Evolutionary conservation across 2,888 invertebrate genomes (phyloP).

Genomic region (Tipula helvola): DNA sequence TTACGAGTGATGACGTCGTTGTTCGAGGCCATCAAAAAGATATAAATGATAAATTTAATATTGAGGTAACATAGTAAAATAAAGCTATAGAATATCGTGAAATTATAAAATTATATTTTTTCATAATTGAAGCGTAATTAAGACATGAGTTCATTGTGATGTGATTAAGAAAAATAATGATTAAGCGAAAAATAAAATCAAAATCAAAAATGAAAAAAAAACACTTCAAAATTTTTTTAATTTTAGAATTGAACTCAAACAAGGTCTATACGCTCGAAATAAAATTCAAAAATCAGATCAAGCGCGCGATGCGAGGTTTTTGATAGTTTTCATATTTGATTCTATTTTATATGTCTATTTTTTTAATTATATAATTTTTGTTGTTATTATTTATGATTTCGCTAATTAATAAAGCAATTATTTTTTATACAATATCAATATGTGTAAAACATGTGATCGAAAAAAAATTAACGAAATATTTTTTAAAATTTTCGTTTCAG

Average conservation of each 20-base stretch:
- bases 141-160: background rate
- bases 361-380: background rate
- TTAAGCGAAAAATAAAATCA: background rate
- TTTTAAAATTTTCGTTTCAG: background rate
- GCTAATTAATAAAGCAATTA: background rate
- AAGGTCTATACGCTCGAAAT: background rate
- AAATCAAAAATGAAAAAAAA: background rate
- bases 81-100: background rate
- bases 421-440: background rate
- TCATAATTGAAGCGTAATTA: background rate
- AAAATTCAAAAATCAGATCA: background rate
- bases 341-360: background rate
- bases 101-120: background rate
- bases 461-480: background rate
- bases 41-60: background rate
- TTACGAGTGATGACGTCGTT: background rate
- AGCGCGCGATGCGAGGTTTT: background rate
- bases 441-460: background rate
- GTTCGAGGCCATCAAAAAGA: background rate
- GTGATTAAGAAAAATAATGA: background rate
- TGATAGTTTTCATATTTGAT: background rate
- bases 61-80: background rate
- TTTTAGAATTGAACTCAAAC: background rate
- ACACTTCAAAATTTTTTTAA: background rate
- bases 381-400: background rate